Evolutionary conservation across 2,888 invertebrate genomes (phyloP), one percentile per base, ranked within the genome.

Genomic region (Papilio demoleus): DNA sequence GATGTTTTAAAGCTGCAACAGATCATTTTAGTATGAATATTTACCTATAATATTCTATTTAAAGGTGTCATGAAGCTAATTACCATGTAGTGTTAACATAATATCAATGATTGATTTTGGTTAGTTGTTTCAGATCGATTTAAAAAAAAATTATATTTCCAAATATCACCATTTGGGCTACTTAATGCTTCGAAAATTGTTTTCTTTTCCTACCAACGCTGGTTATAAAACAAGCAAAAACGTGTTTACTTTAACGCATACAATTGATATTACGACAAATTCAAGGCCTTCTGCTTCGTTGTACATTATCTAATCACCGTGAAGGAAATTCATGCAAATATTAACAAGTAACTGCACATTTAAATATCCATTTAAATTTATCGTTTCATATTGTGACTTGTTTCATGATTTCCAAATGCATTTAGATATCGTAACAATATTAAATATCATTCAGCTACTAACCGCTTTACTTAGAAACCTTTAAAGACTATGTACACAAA

Each of bases 241-340:
- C 31, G 3, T 31, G n/a, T 50, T 24, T 47, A 47, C 1, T 53
- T 27, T 56, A n/a, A 56, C 31, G 31, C 31, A 31, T 56, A 31
- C 31, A 56, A 31, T n/a, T 31, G 31, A 31, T 17, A 56, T 56
- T 56, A 31, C 31, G 31, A 27, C 31, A 56, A 56, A 31, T 56
- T 56, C 53, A 27, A 56, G 31, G 53, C 9, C 53, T n/a, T 56
- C 31, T 56, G n/a, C 53, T 56, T 56, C 31, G 31, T 38, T 60
- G 60, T n/a, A 59, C 22, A 24, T 40, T 60, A 60, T 40, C 60
- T 40, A 38, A 60, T 60, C 60, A 27, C 40, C 24, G 58, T 38
- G 59, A 59, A 40, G 14, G 24, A 60, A 40, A 19, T 38, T 24
- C 6, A 60, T 50, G 31, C 22, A 38, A 47, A 62, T 53, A 31